Percentiles rank a stretch among this genome's conserved stretches.
These are phyloP conservation scores for Exaiptasia diaphana DNA, from an alignment of 64 coral and sea anemone species.

Conservation along the genomic window DNA sequence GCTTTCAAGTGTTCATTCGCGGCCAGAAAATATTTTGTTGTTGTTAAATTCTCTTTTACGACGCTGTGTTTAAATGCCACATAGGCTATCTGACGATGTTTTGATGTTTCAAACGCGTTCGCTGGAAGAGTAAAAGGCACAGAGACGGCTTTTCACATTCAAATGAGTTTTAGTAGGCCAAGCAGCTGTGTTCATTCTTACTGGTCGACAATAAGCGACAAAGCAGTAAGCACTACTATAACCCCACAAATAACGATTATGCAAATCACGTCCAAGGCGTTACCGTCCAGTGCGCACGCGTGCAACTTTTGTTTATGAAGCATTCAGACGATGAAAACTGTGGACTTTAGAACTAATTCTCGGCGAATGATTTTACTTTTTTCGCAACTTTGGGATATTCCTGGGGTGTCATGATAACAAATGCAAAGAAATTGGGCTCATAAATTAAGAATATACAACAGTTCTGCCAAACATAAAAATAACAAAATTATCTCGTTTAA, in stretches of 20 bases:
- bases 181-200: constrained; percentile 92
- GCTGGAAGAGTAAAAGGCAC: constrained; percentile 63
- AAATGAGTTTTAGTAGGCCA: constrained; percentile 68
- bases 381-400: background rate
- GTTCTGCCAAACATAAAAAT: constrained; percentile 22
- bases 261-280: constrained; percentile 49
- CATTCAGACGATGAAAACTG: background rate
- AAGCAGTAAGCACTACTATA: constrained; percentile 16
- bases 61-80: background rate
- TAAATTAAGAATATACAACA: background rate
- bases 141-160: constrained; percentile 86
- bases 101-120: constrained; percentile 46
- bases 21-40: background rate
- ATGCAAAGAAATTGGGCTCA: background rate
- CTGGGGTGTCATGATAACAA: background rate
- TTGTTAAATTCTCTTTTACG: background rate
- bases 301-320: constrained; percentile 13
- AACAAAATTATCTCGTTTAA: constrained; percentile 7
- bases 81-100: background rate
- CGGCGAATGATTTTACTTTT: background rate
- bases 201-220: constrained; percentile 67
- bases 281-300: constrained; percentile 35
- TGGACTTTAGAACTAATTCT: background rate
- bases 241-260: constrained; percentile 60
- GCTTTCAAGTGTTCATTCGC: constrained; percentile 13